Percentiles rank a stretch among this genome's conserved stretches.
These are phyloP conservation scores for Macquaria ambigua DNA, from an alignment of 2,113 vertebrate genomes.

Conservation along the genomic window DNA sequence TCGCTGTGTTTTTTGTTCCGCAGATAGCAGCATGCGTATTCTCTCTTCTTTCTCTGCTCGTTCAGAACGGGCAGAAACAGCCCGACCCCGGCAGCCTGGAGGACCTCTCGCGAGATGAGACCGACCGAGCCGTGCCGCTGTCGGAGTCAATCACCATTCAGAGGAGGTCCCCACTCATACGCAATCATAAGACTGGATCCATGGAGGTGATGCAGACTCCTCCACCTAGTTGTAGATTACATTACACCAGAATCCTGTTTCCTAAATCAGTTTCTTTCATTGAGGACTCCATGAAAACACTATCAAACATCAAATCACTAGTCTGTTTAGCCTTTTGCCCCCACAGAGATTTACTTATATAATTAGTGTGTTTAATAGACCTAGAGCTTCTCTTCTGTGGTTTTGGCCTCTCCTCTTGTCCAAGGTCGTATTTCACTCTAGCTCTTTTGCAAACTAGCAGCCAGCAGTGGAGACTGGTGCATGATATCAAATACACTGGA, in stretches of 20 bases:
- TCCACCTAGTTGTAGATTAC: neutral
- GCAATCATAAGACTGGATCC: conserved; percentile 94
- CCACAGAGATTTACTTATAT: neutral
- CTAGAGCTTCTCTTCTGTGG: neutral
- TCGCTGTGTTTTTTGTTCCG: neutral
- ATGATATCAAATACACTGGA: neutral
- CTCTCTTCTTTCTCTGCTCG: neutral
- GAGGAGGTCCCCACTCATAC: conserved; percentile 90
- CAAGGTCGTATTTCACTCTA: conserved; percentile 10
- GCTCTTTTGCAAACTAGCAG: neutral
- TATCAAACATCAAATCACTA: neutral
- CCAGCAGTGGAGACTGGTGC: neutral
- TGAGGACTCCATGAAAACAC: neutral
- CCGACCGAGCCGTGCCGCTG: conserved; percentile 85
- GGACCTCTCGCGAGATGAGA: conserved; percentile 88
- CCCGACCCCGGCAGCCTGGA: conserved; percentile 92
- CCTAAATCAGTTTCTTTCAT: neutral
- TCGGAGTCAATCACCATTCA: conserved; percentile 87
- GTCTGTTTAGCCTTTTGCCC: neutral
- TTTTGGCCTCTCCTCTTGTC: neutral
- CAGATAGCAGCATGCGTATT: neutral
- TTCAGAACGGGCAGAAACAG: conserved; percentile 92
- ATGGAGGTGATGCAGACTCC: conserved; percentile 90
- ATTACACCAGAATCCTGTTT: neutral
- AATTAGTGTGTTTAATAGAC: conserved; percentile 1